Base-by-base conservation (phyloP, 2,888 invertebrate species). In the Brassicogethes aeneus region DNA sequence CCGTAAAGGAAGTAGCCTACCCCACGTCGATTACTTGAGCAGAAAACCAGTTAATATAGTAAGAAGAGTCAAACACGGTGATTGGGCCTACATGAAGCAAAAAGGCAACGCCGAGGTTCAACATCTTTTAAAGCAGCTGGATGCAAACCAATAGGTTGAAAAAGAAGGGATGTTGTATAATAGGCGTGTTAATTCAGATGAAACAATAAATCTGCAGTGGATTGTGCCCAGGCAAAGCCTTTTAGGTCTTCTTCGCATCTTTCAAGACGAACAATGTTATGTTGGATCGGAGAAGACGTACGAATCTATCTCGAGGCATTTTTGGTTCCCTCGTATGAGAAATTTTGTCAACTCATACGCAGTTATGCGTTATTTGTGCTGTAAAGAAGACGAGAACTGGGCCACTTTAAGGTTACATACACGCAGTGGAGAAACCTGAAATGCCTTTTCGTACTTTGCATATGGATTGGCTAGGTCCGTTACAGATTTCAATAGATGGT, bases 301-400 rank as follows among this genome's bases (percentile, higher is more conserved):
- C 16, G 46, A 43, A 14, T 50, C 46, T 2, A 55, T 57, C 14
- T 3, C 12, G 3, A 15, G 45, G 31, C 45, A 57, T 34, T 57
- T 55, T 41, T 57, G 53, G 53, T 57, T 56, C 43, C 54, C 54
- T 3, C 38, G 44, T 2, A 44, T 55, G 45, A 38, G 48, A 37
- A 40, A 41, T n/a, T 57, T 53, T 40, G 41, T 54, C 5, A 52
- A 46, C 34, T 41, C 41, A 16, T 59, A 59, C 33, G 31, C 53
- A 48, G 37, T 52, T 55, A 45, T 57, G 56, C 37, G 37, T 55
- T 1, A 32, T 54, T 12, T 54, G 53, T 45, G 53, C 47, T 5
- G 47, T 55, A 17, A 54, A 55, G 36, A 53, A 54, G 35, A n/a
- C n/a, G n/a, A n/a, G n/a, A n/a, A 49, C 54, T 40, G 2, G 38